phyloP scores from a whole-genome alignment of 2,797 vertebrate species.

The Spheniscus humboldti region DNA sequence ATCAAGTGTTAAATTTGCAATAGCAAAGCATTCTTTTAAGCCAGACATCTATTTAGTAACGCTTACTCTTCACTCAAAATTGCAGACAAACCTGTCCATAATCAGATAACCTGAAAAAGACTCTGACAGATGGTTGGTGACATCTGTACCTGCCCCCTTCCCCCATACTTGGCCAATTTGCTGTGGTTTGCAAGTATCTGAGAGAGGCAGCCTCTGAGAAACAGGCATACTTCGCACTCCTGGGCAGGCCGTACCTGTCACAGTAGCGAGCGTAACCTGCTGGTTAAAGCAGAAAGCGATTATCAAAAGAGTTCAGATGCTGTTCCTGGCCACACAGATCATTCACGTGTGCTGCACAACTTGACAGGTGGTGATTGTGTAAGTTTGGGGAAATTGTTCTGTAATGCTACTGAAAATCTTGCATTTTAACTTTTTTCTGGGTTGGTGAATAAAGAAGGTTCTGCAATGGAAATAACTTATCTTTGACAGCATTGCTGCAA shows the following conservation, averaged over 20 bases:
- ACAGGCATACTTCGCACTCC: neutral
- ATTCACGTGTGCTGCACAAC: neutral
- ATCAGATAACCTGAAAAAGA: conserved; percentile 1
- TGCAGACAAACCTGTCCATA: conserved; percentile 48
- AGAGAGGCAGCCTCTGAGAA: neutral
- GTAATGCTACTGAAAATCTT: neutral
- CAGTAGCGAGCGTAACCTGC: neutral
- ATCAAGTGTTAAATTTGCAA: conserved; percentile 14
- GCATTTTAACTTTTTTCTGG: neutral
- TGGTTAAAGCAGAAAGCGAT: neutral
- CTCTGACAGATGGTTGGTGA: conserved; percentile 38
- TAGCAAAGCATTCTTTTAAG: neutral
- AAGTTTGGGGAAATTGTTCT: neutral
- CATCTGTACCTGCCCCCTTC: neutral
- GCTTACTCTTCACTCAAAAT: conserved; percentile 10
- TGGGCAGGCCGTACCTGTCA: neutral
- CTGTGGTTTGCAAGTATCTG: neutral
- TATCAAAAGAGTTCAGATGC: neutral
- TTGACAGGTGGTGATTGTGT: neutral
- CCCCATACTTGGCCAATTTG: neutral
- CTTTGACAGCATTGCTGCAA: neutral
- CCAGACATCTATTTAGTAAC: conserved; percentile 17
- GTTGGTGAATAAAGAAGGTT: neutral
- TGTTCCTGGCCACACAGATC: neutral
- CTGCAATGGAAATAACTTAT: neutral